These are phyloP conservation scores for Caenorhabditis remanei DNA, from an alignment of 1,140 invertebrate genomes.

Conservation along the genomic window DNA sequence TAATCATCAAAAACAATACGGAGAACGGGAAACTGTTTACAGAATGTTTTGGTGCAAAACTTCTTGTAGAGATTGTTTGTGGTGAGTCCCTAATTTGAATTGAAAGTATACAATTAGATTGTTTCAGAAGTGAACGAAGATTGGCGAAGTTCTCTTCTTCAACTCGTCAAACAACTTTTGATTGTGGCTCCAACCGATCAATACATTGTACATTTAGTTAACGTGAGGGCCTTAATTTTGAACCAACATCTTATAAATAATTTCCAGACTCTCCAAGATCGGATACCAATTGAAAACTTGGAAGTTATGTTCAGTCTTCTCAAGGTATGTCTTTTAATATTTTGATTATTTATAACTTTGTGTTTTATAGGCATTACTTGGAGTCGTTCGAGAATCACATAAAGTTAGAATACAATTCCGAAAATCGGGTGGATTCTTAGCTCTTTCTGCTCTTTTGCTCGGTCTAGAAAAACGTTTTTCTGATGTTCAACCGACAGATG, in stretches of 20 bases:
- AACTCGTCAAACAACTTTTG: slow-evolving; percentile 75
- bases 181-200: slow-evolving; percentile 75
- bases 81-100: slow-evolving; percentile 71
- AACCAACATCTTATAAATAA: slow-evolving; percentile 25
- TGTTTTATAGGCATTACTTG: slow-evolving; percentile 67
- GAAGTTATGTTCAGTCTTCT: slow-evolving; percentile 63
- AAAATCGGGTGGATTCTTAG: slow-evolving; percentile 96
- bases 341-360: neutral
- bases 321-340: slow-evolving; percentile 33
- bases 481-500: slow-evolving; percentile 77
- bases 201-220: slow-evolving; percentile 72
- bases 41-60: slow-evolving; percentile 36
- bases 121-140: slow-evolving; percentile 57
- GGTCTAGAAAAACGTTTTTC: slow-evolving; percentile 83
- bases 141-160: slow-evolving; percentile 61
- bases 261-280: slow-evolving; percentile 43
- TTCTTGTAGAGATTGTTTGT: slow-evolving; percentile 30
- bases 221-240: slow-evolving; percentile 59
- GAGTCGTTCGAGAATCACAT: slow-evolving; percentile 83
- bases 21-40: slow-evolving; percentile 83
- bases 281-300: slow-evolving; percentile 60
- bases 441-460: slow-evolving; percentile 93
- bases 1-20: slow-evolving; percentile 85
- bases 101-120: neutral
- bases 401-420: slow-evolving; percentile 94